A percentile compares a stretch with the other conserved stretches of the same genome.
Evolutionary conservation across 2,888 invertebrate genomes (phyloP).

Genomic region (Leptinotarsa tumamoca): DNA sequence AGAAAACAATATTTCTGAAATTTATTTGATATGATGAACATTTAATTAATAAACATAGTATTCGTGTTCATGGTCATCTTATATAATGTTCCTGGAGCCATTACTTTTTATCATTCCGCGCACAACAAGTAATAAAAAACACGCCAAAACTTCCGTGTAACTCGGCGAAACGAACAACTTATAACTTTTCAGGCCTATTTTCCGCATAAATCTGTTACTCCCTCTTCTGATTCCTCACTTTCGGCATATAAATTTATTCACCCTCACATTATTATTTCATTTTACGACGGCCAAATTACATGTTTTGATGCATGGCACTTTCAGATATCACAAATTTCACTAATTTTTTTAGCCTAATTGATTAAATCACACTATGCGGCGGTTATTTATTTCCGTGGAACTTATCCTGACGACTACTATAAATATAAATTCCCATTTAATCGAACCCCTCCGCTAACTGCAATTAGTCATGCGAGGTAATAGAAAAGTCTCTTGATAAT

Average conservation of each 20-base stretch:
- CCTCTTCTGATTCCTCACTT: slow-evolving; percentile 41
- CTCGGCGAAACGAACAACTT: slow-evolving; percentile 38
- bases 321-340: slow-evolving; percentile 49
- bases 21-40: no score
- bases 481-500: slow-evolving; percentile 35
- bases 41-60: neutral
- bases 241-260: slow-evolving; percentile 52
- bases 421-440: slow-evolving; percentile 41
- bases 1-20: no score
- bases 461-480: slow-evolving; percentile 42
- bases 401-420: slow-evolving; percentile 18
- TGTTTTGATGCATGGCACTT: slow-evolving; percentile 50
- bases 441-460: slow-evolving; percentile 28
- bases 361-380: slow-evolving; percentile 44
- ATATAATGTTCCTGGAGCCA: slow-evolving; percentile 30
- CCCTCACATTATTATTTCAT: slow-evolving; percentile 48
- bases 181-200: slow-evolving; percentile 40
- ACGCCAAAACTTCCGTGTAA: slow-evolving; percentile 36
- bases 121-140: slow-evolving; percentile 44
- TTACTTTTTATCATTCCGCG: slow-evolving; percentile 40
- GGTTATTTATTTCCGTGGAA: slow-evolving; percentile 32
- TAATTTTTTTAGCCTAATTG: slow-evolving; percentile 49
- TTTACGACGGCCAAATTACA: slow-evolving; percentile 52
- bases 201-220: slow-evolving; percentile 45
- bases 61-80: slow-evolving; percentile 39